phyloP scores from a whole-genome alignment of 2,888 invertebrate species.

The Alitta virens region DNA sequence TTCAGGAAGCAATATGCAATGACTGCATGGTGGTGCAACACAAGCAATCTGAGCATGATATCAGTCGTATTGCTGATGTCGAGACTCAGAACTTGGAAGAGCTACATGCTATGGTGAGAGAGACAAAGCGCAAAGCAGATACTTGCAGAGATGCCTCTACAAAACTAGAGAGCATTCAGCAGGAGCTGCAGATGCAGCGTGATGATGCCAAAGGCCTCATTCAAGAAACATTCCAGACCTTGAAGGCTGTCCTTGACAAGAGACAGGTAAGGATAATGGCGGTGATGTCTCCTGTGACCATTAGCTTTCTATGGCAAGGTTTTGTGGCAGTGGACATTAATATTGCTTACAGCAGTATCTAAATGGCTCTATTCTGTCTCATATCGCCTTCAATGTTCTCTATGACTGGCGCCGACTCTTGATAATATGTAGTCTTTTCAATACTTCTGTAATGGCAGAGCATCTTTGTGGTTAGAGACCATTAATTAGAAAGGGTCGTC shows the following conservation, averaged over 20 bases:
- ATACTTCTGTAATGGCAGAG: too few species aligned
- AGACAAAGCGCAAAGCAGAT: slow-evolving; percentile 74
- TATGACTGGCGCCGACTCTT: too few species aligned
- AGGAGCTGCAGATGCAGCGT: slow-evolving; percentile 82
- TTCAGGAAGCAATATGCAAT: slow-evolving; percentile 78
- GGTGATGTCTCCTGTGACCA: not conserved
- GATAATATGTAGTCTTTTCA: too few species aligned
- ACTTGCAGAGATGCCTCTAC: slow-evolving; percentile 75
- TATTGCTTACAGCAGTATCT: too few species aligned
- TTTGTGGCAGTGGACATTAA: too few species aligned
- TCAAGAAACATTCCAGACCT: slow-evolving; percentile 57
- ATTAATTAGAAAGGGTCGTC: too few species aligned
- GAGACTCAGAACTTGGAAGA: slow-evolving; percentile 78
- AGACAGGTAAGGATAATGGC: slow-evolving; percentile 56
- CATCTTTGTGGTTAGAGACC: too few species aligned
- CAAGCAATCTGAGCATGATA: slow-evolving; percentile 77
- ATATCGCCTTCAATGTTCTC: too few species aligned
- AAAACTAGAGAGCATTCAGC: slow-evolving; percentile 75
- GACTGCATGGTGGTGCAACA: slow-evolving; percentile 83
- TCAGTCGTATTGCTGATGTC: slow-evolving; percentile 74
- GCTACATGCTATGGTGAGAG: slow-evolving; percentile 71
- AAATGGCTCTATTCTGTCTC: too few species aligned
- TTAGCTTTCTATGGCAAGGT: too few species aligned
- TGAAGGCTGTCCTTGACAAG: slow-evolving; percentile 76
- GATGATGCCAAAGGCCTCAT: slow-evolving; percentile 82